phyloP scores from a whole-genome alignment of 2,888 invertebrate species.

The Congeria kusceri region DNA sequence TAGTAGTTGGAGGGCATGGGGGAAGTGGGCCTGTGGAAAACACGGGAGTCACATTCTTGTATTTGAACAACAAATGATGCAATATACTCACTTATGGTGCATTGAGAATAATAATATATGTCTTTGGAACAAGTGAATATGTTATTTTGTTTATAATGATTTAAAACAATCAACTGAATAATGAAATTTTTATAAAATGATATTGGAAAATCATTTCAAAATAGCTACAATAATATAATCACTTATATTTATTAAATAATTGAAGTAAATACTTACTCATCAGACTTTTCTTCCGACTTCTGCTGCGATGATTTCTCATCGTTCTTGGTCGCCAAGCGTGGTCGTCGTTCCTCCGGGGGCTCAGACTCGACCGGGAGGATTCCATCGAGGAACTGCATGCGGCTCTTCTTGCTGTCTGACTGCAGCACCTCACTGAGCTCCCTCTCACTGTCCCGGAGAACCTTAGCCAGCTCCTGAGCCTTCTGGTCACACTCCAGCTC shows the following conservation, averaged over 20 bases:
- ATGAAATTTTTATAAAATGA: too few relatives aligned
- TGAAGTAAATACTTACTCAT: slow-evolving; percentile 33
- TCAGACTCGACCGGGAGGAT: slow-evolving; percentile 86
- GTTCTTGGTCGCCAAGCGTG: slow-evolving; percentile 28
- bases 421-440: slow-evolving; percentile 77
- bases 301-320: slow-evolving; percentile 22
- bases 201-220: too few relatives aligned
- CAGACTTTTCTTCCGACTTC: slow-evolving; percentile 34
- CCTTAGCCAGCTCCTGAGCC: slow-evolving; percentile 85
- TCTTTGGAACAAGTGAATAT: too few relatives aligned
- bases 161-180: too few relatives aligned
- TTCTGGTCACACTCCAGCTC: slow-evolving; percentile 93
- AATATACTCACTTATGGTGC: not conserved
- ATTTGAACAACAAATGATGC: not conserved
- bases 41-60: not conserved
- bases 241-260: too few relatives aligned
- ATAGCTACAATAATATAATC: too few relatives aligned
- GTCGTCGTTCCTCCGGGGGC: slow-evolving; percentile 29
- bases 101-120: not conserved
- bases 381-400: slow-evolving; percentile 90
- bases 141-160: too few relatives aligned
- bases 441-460: slow-evolving; percentile 77
- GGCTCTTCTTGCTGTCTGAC: slow-evolving; percentile 89
- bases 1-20: slow-evolving; percentile 76
- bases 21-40: slow-evolving; percentile 64